phyloP scores from a whole-genome alignment of 2,113 vertebrate genomes.

The Lepus americanus region DNA sequence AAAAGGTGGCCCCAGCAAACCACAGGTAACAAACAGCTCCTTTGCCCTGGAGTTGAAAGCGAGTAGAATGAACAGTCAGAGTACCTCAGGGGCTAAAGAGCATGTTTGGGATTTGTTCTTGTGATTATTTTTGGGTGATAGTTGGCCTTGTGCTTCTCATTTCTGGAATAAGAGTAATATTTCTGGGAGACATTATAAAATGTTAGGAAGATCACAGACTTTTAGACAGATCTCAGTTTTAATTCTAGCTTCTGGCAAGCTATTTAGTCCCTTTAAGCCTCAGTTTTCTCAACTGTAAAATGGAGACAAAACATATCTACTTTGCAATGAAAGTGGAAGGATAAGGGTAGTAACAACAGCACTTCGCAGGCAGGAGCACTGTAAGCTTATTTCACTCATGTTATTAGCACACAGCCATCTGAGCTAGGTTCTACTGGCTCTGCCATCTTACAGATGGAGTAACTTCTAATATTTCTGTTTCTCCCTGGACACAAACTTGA shows the following conservation, averaged over 20 bases:
- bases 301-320: neutral
- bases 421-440: neutral
- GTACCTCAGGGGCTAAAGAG: neutral
- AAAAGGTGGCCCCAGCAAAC: constrained; percentile 38
- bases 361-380: neutral
- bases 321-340: neutral
- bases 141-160: neutral
- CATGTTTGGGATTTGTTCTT: neutral
- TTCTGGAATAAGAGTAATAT: constrained; percentile 23
- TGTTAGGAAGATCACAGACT: constrained; percentile 46
- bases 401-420: constrained; percentile 23
- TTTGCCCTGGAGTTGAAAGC: constrained; percentile 59
- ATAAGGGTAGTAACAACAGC: neutral
- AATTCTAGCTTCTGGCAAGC: constrained; percentile 19
- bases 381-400: neutral
- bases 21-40: neutral
- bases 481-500: too few relatives aligned
- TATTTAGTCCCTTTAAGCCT: neutral
- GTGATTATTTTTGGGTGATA: constrained; percentile 29
- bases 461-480: too few relatives aligned
- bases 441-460: neutral
- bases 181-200: neutral
- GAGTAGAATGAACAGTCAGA: constrained; percentile 8
- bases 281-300: constrained; percentile 44
- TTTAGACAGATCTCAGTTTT: constrained; percentile 30